These are phyloP conservation scores for Dolichoris vasculosae DNA, from an alignment of 1,140 invertebrate genomes.

Conservation along the genomic window DNA sequence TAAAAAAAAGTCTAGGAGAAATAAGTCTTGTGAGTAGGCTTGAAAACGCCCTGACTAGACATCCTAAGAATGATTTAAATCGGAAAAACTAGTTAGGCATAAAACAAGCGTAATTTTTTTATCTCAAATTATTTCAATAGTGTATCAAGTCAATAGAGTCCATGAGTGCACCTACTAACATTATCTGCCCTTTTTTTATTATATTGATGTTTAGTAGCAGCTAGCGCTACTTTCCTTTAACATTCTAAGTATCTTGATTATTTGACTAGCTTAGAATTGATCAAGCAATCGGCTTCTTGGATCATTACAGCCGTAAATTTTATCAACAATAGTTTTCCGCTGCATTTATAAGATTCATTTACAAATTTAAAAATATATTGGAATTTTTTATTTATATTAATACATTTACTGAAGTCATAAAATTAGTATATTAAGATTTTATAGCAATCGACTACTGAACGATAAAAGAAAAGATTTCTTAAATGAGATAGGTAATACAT, in stretches of 20 bases:
- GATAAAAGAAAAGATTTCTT: no score
- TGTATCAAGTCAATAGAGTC: not conserved
- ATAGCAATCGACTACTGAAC: no score
- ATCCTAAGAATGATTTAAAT: constrained; percentile 10
- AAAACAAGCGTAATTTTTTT: constrained; percentile 21
- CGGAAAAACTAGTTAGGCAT: constrained; percentile 35
- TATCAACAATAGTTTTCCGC: not conserved
- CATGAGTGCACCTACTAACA: not conserved
- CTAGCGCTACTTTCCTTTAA: not conserved
- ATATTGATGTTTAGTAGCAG: not conserved
- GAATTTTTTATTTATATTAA: no score
- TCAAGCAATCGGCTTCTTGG: not conserved
- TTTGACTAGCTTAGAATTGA: not conserved
- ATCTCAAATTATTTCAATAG: not conserved
- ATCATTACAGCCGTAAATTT: not conserved
- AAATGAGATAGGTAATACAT: no score
- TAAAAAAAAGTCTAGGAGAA: constrained; percentile 12
- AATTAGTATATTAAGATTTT: no score
- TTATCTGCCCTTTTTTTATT: not conserved
- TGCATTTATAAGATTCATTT: no score
- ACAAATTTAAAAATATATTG: no score
- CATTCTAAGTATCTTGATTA: not conserved
- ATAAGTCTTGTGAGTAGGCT: not conserved
- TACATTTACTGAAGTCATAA: no score
- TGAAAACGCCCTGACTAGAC: constrained; percentile 27